Evolutionary conservation across 2,797 vertebrate genomes (phyloP), one percentile per base, ranked within the genome.

Genomic region (Clarias pachynema): DNA sequence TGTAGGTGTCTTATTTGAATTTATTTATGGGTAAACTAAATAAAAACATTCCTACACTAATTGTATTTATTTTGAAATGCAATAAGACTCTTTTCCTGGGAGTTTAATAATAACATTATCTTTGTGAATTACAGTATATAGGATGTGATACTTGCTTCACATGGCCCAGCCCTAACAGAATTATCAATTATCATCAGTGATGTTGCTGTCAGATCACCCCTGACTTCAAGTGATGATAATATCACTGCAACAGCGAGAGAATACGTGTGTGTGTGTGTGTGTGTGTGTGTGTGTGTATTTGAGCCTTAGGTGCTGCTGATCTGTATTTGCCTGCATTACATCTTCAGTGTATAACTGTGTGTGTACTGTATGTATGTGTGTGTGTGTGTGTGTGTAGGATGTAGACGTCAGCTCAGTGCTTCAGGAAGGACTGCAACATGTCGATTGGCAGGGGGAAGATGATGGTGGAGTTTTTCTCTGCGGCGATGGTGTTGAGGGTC

Each of bases 401-500:
- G 16, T 26, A 84, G 14, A n/a, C 29, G 7, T 44, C 59, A 65
- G 87, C 74, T 94, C 81, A 93, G 22, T 0, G 79, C 29, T 93
- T 91, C 0, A 95, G 0, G 6, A 99, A 89, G 22, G 91, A 92
- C n/a, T 96, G 96, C 93, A 99, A 86, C 96, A 99, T 91, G 79
- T 99, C 97, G 29, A 99, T 94, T 49, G 98, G 98, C 93, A 99
- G 92, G 0, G 97, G 98, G 95, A 99, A 99, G 89, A 99, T 91
- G 63, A 99, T 99, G 81, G 98, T 99, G 84, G 97, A 99, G 91
- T 99, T 99, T 90, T 98, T 99, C 92, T 99, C 98, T 0, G 98
- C 96, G 0, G 98, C 97, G 1, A 99, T 98, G 91, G 97, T 99
- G 94, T 94, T 99, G 90, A 98, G 94, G 31, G 98, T 99, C 95